Conservation (phyloP, 2,113 vertebrate species). For the Acanthisitta chloris region DNA sequence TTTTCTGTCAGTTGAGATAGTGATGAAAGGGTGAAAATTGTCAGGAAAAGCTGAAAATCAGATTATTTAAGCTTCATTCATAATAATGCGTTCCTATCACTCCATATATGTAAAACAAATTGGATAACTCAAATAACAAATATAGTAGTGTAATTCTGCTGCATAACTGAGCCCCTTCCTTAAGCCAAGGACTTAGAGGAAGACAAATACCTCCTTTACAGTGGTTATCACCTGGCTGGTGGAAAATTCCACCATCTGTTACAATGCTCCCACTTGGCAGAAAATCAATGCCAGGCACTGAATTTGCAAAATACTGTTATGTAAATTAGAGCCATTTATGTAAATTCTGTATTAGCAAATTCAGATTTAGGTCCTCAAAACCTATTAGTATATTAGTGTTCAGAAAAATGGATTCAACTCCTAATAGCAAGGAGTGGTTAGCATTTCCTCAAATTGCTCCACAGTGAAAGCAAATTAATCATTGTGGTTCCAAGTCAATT, state of each 20-base stretch:
- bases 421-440: neutral
- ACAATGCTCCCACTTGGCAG: constrained; percentile 39
- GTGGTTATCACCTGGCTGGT: constrained; percentile 41
- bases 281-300: constrained; percentile 21
- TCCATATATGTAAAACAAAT: neutral
- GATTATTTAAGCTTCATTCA: neutral
- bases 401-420: neutral
- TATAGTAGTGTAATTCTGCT: neutral
- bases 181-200: constrained; percentile 21
- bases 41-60: neutral
- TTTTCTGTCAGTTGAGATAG: neutral
- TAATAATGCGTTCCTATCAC: neutral
- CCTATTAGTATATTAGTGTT: neutral
- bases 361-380: neutral
- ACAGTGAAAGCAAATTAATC: neutral
- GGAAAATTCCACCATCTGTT: constrained; percentile 51
- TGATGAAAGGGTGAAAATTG: neutral
- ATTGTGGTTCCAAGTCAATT: too few species aligned
- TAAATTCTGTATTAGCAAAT: neutral
- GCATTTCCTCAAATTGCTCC: neutral
- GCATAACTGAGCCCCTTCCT: neutral
- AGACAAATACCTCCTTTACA: constrained; percentile 39
- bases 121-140: neutral
- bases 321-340: constrained; percentile 41
- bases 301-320: constrained; percentile 39